Evolutionary conservation across 1,140 invertebrate species (phyloP).

Genomic region (Eciton burchellii): DNA sequence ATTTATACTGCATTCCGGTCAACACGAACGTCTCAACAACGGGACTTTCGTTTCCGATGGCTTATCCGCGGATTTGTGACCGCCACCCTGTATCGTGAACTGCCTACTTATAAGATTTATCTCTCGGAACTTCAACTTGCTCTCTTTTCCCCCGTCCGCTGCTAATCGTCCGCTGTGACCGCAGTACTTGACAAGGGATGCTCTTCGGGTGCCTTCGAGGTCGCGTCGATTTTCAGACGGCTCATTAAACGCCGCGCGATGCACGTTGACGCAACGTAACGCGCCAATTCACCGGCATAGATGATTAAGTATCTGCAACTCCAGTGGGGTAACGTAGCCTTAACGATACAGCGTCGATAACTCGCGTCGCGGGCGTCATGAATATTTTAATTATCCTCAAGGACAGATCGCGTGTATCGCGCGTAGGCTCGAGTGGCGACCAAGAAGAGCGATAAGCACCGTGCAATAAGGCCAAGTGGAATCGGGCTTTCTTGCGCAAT

Average conservation of each 20-base stretch:
- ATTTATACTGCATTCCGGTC: slow-evolving; percentile 63
- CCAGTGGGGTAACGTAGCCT: too few relatives aligned
- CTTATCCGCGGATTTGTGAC: slow-evolving; percentile 75
- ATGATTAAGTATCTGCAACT: neutral
- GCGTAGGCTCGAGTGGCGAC: slow-evolving; percentile 35
- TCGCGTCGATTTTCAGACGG: slow-evolving; percentile 10
- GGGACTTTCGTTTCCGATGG: slow-evolving; percentile 70
- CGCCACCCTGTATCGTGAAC: slow-evolving; percentile 72
- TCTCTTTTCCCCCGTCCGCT: slow-evolving; percentile 2
- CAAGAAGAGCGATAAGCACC: slow-evolving; percentile 61
- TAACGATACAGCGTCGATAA: neutral
- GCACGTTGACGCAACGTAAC: neutral
- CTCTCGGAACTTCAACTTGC: slow-evolving; percentile 25
- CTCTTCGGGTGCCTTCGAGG: neutral
- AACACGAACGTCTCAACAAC: slow-evolving; percentile 55
- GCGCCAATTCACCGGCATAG: neutral
- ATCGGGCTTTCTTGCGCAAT: slow-evolving; percentile 68
- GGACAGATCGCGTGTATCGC: slow-evolving; percentile 3
- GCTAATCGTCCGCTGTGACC: slow-evolving; percentile 41
- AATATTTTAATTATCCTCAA: slow-evolving; percentile 15
- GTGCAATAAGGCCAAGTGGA: slow-evolving; percentile 64
- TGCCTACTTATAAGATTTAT: slow-evolving; percentile 76
- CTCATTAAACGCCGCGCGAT: neutral
- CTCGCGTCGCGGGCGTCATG: neutral
- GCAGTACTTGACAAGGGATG: neutral